Percentiles rank a stretch among this genome's conserved stretches.
Evolutionary conservation across 2,797 vertebrate species (phyloP).

Genomic region (Typhlichthys subterraneus): DNA sequence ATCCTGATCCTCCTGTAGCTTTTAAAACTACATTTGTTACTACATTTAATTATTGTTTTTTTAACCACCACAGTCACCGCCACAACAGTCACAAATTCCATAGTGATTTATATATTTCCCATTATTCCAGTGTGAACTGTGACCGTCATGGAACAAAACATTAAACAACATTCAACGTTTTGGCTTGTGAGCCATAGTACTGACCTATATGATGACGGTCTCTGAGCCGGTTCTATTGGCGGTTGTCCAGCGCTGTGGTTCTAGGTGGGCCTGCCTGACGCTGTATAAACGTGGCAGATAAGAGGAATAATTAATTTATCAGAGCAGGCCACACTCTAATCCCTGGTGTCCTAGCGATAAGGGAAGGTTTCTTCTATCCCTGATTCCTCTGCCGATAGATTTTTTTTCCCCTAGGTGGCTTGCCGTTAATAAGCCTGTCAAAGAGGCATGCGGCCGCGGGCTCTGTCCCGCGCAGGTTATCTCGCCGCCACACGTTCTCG

Average conservation of each 20-base stretch:
- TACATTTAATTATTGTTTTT: too few relatives aligned
- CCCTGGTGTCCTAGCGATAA: slow-evolving; percentile 81
- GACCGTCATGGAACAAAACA: too few relatives aligned
- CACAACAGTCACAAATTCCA: too few relatives aligned
- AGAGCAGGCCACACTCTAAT: slow-evolving; percentile 78
- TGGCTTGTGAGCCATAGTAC: too few relatives aligned
- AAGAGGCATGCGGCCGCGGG: slow-evolving; percentile 65
- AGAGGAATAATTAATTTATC: slow-evolving; percentile 85
- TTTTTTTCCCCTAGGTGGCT: slow-evolving; percentile 61
- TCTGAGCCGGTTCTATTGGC: too few relatives aligned
- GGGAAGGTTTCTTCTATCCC: slow-evolving; percentile 74
- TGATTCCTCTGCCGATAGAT: slow-evolving; percentile 74
- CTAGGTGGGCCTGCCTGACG: slow-evolving; percentile 61
- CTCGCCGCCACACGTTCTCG: slow-evolving; percentile 74
- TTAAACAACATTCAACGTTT: too few relatives aligned
- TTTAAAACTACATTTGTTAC: too few relatives aligned
- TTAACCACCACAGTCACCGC: too few relatives aligned
- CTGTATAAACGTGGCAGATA: slow-evolving; percentile 80
- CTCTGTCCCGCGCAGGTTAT: slow-evolving; percentile 76
- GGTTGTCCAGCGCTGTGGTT: slow-evolving; percentile 47
- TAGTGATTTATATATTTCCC: too few relatives aligned
- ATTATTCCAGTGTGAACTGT: too few relatives aligned
- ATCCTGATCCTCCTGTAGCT: too few relatives aligned
- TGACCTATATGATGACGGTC: too few relatives aligned
- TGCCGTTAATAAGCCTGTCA: slow-evolving; percentile 83